phyloP scores from a whole-genome alignment of 2,113 vertebrate genomes.

The Hemibagrus wyckioides region DNA sequence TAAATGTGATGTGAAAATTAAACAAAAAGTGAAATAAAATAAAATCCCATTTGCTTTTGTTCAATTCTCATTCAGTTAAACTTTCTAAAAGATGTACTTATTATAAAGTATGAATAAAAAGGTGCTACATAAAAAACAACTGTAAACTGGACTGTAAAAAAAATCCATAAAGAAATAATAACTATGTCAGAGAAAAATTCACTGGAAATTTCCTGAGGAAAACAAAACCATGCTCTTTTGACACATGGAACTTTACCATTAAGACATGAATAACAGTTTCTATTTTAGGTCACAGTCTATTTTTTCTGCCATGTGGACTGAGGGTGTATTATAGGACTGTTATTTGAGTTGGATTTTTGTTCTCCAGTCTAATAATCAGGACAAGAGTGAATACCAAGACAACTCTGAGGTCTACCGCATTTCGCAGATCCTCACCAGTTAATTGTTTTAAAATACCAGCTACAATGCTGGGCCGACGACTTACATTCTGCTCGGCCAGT shows the following conservation, averaged over 20 bases:
- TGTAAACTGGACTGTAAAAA: background rate
- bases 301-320: background rate
- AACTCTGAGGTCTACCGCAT: too few species aligned
- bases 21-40: too few species aligned
- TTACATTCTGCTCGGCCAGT: conserved; percentile 87
- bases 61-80: background rate
- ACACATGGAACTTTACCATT: background rate
- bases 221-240: background rate
- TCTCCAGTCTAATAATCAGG: background rate
- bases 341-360: too few species aligned
- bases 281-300: background rate
- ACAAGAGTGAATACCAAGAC: background rate
- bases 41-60: background rate
- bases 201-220: too few species aligned
- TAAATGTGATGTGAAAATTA: background rate
- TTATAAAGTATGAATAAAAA: background rate
- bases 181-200: background rate
- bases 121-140: background rate
- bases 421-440: background rate
- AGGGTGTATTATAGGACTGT: too few species aligned
- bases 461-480: conserved; percentile 41
- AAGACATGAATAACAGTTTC: background rate
- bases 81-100: background rate
- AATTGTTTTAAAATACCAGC: background rate
- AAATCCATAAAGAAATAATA: background rate